A percentile compares a stretch with the other conserved stretches of the same genome.
Conservation (phyloP, 2,888 invertebrate species). For the Homarus gammarus region DNA sequence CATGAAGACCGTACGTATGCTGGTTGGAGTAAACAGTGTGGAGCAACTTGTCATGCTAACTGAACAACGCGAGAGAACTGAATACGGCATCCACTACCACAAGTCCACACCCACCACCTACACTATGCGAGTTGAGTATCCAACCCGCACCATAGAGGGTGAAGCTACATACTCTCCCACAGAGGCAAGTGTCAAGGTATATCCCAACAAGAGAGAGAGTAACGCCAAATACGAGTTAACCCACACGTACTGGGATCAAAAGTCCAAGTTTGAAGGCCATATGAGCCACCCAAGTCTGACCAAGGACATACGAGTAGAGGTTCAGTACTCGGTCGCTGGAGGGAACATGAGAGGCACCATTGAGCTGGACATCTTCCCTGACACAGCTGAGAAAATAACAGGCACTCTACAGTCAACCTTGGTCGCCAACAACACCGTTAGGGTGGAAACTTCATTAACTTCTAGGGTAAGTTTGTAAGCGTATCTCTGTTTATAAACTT, state of each 20-base stretch:
- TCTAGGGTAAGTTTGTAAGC: slow-evolving; percentile 45
- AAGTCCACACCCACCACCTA: not conserved
- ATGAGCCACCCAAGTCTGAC: slow-evolving; percentile 45
- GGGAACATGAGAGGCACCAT: slow-evolving; percentile 3
- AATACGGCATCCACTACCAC: not conserved
- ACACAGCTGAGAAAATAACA: slow-evolving; percentile 40
- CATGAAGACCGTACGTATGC: not conserved
- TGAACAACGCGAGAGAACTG: not conserved
- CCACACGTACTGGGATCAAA: not conserved
- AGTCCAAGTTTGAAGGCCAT: slow-evolving; percentile 9
- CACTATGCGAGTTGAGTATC: slow-evolving; percentile 10
- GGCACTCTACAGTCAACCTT: slow-evolving; percentile 7
- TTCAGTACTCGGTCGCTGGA: slow-evolving; percentile 1
- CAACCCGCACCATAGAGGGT: slow-evolving; percentile 51
- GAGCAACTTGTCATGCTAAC: not conserved
- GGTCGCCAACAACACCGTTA: slow-evolving; percentile 38
- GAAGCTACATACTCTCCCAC: slow-evolving; percentile 30
- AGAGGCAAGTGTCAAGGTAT: slow-evolving; percentile 16
- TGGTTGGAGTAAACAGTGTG: not conserved
- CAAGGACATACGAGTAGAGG: slow-evolving; percentile 11
- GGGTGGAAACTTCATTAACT: slow-evolving; percentile 11
- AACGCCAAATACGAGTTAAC: slow-evolving; percentile 44
- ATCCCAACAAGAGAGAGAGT: slow-evolving; percentile 32
- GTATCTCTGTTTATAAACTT: not conserved
- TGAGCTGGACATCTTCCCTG: slow-evolving; percentile 56